Evolutionary conservation across 2,113 vertebrate species (phyloP), one percentile per base, ranked within the genome.

Genomic region (Thunnus thynnus): DNA sequence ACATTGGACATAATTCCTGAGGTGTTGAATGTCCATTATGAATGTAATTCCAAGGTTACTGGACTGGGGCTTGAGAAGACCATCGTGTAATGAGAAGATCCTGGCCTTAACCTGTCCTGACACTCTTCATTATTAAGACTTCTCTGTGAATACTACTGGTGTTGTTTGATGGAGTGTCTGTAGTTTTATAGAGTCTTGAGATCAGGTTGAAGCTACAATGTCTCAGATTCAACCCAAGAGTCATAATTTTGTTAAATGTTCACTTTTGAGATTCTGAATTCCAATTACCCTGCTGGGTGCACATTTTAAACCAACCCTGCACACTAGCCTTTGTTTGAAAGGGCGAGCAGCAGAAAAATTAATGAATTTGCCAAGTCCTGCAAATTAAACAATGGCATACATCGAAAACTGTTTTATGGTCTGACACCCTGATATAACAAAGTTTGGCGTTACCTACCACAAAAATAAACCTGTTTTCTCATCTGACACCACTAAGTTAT

Each of bases 181-280:
- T 41, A 41, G 36, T 41, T 41, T 41, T 41, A 41, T 41, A 9
- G 36, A 41, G 36, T 41, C 36, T 41, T 41, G 36, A 41, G 36
- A 41, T 9, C 36, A 41, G 36, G 7, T 1, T 41, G 7, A 41
- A 41, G 36, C 36, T 41, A 41, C 36, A 41, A 41, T 41, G 36
- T 41, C 7, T 41, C 36, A 9, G 7, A 41, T 41, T 41, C 8
- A 8, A 41, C 36, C 36, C 36, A 7, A 9, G 36, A 41, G 36
- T 41, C 36, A 41, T 36, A 20, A 66, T 51, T 32, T 46, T 6
- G 44, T 50, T 48, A 22, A 56, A 57, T 14, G 25, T 14, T 72
- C n/a, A 64, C 27, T 5, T 13, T 10, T 17, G 41, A 79, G 13
- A 78, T 25, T 63, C 17, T 57, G 58, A 69, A 32, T 46, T 47